Evolutionary conservation across 92 coral and sea anemone species (phyloP).

Genomic region (Heteractis magnifica): DNA sequence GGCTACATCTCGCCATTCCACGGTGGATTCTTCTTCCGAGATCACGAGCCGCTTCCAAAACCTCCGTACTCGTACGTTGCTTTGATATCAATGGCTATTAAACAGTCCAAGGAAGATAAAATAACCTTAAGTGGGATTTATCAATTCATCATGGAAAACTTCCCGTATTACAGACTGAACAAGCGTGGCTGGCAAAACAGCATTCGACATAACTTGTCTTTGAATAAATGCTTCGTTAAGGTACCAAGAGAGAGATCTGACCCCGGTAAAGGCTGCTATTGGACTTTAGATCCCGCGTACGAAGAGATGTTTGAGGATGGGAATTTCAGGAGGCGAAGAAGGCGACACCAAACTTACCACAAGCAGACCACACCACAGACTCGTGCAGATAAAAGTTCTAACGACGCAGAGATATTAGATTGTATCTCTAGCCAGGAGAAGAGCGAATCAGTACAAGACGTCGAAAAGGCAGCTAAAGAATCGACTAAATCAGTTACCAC

Average conservation of each 20-base stretch:
- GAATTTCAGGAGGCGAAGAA: slow-evolving; percentile 85
- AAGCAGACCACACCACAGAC: neutral
- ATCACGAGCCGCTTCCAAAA: slow-evolving; percentile 72
- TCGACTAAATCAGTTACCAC: neutral
- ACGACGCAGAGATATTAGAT: neutral
- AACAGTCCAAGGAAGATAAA: slow-evolving; percentile 81
- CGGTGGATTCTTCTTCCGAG: slow-evolving; percentile 23
- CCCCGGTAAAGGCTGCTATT: slow-evolving; percentile 98
- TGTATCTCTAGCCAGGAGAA: neutral
- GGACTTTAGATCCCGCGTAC: slow-evolving; percentile 87
- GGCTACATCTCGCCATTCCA: slow-evolving; percentile 20
- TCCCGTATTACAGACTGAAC: slow-evolving; percentile 94
- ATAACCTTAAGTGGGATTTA: slow-evolving; percentile 93
- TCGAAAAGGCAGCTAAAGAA: neutral
- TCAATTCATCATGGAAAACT: slow-evolving; percentile 94
- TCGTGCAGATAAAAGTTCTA: neutral
- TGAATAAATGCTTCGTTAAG: slow-evolving; percentile 95
- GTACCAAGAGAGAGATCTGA: slow-evolving; percentile 90
- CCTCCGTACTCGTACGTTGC: slow-evolving; percentile 99
- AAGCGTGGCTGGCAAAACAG: slow-evolving; percentile 99
- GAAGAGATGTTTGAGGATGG: slow-evolving; percentile 99
- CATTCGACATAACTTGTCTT: slow-evolving; percentile 89
- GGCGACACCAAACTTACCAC: slow-evolving; percentile 50
- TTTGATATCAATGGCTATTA: slow-evolving; percentile 94
- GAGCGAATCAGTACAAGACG: neutral